Percentiles rank a stretch among this genome's conserved stretches.
phyloP scores from a whole-genome alignment of 2,888 invertebrate species.

The Podabrus alpinus region DNA sequence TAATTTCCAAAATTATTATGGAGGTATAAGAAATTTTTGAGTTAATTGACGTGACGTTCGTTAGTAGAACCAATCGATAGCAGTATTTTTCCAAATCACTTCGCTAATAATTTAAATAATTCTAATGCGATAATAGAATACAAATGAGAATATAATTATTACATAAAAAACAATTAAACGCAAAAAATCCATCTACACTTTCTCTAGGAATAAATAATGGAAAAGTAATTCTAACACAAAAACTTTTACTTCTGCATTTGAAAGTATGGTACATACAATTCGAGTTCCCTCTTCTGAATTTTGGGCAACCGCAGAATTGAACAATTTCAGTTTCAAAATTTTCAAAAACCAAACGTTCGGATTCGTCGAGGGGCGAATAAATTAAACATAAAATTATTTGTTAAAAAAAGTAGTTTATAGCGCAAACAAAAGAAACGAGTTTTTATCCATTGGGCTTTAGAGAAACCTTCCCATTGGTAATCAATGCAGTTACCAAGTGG shows the following conservation, averaged over 20 bases:
- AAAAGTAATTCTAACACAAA: neutral
- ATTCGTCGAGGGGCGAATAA: neutral
- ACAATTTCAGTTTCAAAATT: neutral
- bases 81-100: neutral
- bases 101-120: neutral
- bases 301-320: neutral
- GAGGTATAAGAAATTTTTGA: neutral
- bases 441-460: neutral
- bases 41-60: neutral
- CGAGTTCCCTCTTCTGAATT: neutral
- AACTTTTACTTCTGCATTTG: constrained; percentile 28
- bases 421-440: neutral
- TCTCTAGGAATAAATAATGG: constrained; percentile 16
- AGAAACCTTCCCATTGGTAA: neutral
- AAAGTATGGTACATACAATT: constrained; percentile 12
- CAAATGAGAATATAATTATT: neutral
- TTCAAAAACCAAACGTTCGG: neutral
- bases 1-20: neutral
- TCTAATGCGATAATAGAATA: neutral
- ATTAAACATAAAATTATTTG: neutral
- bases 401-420: neutral
- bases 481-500: neutral
- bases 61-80: neutral
- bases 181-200: constrained; percentile 15
- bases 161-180: constrained; percentile 8